Base-by-base conservation (phyloP, 2,113 vertebrate species). In the Nicator chloris region DNA sequence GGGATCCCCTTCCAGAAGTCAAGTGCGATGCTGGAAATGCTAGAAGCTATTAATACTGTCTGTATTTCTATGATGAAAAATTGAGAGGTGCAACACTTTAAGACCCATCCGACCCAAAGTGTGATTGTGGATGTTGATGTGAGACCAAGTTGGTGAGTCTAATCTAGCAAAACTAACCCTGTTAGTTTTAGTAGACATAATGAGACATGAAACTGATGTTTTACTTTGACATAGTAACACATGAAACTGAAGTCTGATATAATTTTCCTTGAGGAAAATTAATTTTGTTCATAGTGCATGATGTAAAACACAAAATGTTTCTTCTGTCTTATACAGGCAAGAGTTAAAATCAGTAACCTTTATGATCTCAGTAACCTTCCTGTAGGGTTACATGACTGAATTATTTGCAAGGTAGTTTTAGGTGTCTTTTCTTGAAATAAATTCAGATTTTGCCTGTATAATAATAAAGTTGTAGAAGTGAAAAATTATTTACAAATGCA, bases 1-100 rank as follows among this genome's bases (percentile, higher is more conserved):
- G 96, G 94, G 80, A 97, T 97, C 90, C 96, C 96, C 95, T 97
- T 97, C 96, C 95, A 96, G 95, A 96, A 97, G 82, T 95, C 70
- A 92, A 97, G 50, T 82, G 83, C 73, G 57, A 53, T 39, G n/a
- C 86, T 94, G 92, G 97, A 97, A 98, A 96, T 93, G 94, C 44
- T 92, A 45, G 45, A 56, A 80, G 51, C 91, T 98, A 97, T 97
- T 97, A 96, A 97, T 97, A 96, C 69, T 45, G 8, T 22, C 33
- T 94, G 73, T 89, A 82, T 96, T 93, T 97, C 97, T 96, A 91
- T 44, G 71, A 88, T 71, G 66, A 85, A 93, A 92, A 90, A 57
- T 93, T 97, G 93, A 86, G 95, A 93, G 79, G 54, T 65, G 44
- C 6, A 9, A 64, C 66, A 73, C 57, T 89, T 84, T 7, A 61